These are phyloP conservation scores for Armadillidium nasatum DNA, from an alignment of 1,140 invertebrate species.

Conservation along the genomic window DNA sequence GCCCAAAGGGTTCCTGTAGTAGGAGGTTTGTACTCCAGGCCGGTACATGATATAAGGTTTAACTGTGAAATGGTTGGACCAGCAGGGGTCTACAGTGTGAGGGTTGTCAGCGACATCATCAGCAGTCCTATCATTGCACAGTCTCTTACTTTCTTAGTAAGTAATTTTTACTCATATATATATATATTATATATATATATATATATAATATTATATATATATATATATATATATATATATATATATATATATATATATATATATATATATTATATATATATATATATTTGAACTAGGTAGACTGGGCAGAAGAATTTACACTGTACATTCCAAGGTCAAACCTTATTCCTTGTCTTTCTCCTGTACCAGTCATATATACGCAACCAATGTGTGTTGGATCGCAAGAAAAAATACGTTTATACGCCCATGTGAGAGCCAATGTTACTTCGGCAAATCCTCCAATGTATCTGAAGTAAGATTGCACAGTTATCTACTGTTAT, in stretches of 20 bases:
- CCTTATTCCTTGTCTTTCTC: not conserved
- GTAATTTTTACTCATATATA: not conserved
- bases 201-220: too few species aligned
- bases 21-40: not conserved
- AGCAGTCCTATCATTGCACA: not conserved
- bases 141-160: not conserved
- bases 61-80: not conserved
- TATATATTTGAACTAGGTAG: not conserved
- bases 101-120: not conserved
- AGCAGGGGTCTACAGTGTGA: not conserved
- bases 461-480: not conserved
- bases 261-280: too few species aligned
- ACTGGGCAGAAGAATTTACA: not conserved
- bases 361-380: not conserved
- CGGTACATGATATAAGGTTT: not conserved
- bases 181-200: too few species aligned
- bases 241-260: too few species aligned
- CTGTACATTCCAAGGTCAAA: not conserved
- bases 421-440: not conserved
- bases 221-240: too few species aligned
- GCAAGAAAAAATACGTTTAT: not conserved
- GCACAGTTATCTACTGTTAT: too few species aligned
- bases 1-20: not conserved
- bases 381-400: not conserved
- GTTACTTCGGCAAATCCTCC: conserved; percentile 1